Evolutionary conservation across 2,797 vertebrate genomes (phyloP).

Genomic region (Amblyraja radiata): DNA sequence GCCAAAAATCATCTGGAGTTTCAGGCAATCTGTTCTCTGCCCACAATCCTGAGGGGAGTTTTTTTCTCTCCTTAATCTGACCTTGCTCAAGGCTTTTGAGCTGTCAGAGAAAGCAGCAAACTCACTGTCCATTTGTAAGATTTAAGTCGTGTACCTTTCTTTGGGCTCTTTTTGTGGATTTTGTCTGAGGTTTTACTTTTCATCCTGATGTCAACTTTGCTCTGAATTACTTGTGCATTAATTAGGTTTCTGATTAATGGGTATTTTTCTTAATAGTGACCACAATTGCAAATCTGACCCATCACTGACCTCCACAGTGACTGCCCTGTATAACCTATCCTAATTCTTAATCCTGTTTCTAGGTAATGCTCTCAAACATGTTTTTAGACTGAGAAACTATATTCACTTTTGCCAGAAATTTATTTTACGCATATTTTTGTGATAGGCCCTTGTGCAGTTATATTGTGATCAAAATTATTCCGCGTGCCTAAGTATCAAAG

Average conservation of each 20-base stretch:
- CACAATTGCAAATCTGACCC: not conserved
- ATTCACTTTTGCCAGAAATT: not conserved
- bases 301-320: not conserved
- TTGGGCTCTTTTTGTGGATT: not conserved
- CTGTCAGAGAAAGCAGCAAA: no score
- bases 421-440: no score
- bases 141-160: not conserved
- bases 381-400: no score
- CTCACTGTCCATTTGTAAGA: not conserved
- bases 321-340: not conserved
- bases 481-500: not conserved
- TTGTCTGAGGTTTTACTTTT: not conserved
- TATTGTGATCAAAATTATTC: not conserved
- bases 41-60: not conserved
- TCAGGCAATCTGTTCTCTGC: not conserved
- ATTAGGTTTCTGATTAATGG: not conserved
- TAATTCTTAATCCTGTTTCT: not conserved
- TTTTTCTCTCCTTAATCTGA: not conserved
- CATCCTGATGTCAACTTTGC: not conserved
- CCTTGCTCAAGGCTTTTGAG: not conserved
- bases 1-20: not conserved
- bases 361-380: not conserved
- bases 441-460: no score
- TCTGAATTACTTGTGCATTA: not conserved
- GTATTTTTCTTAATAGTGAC: not conserved